phyloP scores from a whole-genome alignment of 2,797 vertebrate genomes.

The Pangasius djambal region DNA sequence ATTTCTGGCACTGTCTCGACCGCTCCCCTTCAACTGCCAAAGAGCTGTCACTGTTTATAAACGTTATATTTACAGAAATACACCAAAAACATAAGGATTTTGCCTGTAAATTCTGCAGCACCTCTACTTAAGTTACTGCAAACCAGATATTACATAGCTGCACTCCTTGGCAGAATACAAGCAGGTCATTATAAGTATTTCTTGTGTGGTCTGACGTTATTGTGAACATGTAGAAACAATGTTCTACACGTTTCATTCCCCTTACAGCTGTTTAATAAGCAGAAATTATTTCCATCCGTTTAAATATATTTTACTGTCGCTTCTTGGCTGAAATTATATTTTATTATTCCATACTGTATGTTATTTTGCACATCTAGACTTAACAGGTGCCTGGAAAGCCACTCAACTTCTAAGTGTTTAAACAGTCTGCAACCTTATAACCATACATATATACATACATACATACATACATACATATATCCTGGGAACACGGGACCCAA shows the following conservation, averaged over 20 bases:
- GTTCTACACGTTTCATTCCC: neutral
- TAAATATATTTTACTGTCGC: neutral
- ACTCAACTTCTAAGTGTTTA: too few species aligned
- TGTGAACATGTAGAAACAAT: neutral
- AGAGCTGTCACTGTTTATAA: slow-evolving; percentile 32
- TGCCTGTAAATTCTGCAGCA: neutral
- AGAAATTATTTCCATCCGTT: neutral
- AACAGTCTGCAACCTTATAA: neutral
- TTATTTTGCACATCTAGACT: neutral
- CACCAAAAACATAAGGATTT: neutral
- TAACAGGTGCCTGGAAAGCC: neutral
- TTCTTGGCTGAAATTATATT: neutral
- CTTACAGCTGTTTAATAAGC: neutral
- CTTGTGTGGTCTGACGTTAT: neutral
- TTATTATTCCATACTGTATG: too few species aligned
- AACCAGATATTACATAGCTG: neutral
- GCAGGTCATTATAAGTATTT: neutral
- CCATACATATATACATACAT: too few species aligned
- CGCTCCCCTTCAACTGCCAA: neutral
- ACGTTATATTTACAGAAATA: neutral
- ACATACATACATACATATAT: too few species aligned
- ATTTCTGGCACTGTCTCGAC: neutral
- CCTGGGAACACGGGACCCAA: neutral
- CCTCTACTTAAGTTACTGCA: too few species aligned
- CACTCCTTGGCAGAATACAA: neutral